Base-by-base conservation (phyloP, 1,140 invertebrate species). In the Periplaneta americana region DNA sequence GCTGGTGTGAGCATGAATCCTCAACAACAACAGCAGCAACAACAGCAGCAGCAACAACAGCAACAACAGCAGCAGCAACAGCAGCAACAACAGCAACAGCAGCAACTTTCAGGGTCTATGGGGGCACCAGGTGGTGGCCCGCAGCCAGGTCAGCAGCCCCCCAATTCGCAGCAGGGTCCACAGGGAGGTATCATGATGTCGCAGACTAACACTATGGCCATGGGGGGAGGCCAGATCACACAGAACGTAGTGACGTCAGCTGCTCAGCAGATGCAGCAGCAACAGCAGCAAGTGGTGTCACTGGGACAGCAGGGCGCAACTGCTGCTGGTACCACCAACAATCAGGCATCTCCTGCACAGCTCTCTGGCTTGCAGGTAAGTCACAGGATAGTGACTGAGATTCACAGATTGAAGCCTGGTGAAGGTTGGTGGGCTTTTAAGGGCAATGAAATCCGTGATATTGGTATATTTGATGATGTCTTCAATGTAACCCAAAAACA, bases 201-300 rank as follows among this genome's bases (percentile, higher is more conserved):
- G 0, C 91, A 92, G 85, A 91, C 91, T 0, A 92, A 91, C 82
- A 89, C 90, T 5, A 89, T 92, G 86, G 88, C 91, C 1, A 92
- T 93, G 91, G 91, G 91, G 15, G 91, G 91, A 33, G 91, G 91
- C 28, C 91, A 92, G 85, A 89, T 93, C 74, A 91, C 91, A 0
- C 91, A 91, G 83, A 91, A 92, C 84, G 88, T 91, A 22, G 88
- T 90, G 0, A 85, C 88, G 32, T 82, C 88, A 31, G 88, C 88
- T 15, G 77, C 77, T 6, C 34, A 35, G 77, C 48, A 66, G 13
- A 66, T 66, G 48, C 48, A 66, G n/a, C 48, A 35, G 77, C 82
- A 32, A 79, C 48, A 66, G n/a, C 48, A 35, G 77, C 82, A 32
- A 79, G 36, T 32, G 66, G 75, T 75, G 28, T 39, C 77, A 28